phyloP scores from a whole-genome alignment of 2,797 vertebrate genomes.

The Tiaroga cobitis region DNA sequence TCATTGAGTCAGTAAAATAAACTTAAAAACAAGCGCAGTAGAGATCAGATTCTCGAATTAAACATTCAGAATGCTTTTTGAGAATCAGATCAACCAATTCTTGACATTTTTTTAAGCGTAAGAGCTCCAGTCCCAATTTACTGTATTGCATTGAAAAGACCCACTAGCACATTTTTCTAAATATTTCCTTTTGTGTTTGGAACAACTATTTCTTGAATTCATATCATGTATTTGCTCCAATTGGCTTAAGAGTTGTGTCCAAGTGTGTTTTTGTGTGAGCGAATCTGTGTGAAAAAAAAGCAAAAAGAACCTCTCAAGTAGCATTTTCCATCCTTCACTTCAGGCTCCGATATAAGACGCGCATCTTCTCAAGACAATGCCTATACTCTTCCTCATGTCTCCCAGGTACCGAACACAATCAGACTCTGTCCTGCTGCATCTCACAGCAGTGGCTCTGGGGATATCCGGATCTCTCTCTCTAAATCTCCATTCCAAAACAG shows the following conservation, averaged over 20 bases:
- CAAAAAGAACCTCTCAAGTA: not conserved
- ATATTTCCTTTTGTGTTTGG: not conserved
- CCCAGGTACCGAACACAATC: slow-evolving; percentile 19
- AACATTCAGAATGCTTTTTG: not conserved
- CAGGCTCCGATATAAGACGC: not conserved
- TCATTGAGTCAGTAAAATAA: not conserved
- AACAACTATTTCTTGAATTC: not conserved
- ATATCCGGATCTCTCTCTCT: not conserved
- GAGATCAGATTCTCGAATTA: not conserved
- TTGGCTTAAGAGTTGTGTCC: not conserved
- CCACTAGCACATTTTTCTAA: not conserved
- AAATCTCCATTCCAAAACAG: not conserved
- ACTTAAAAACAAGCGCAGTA: not conserved
- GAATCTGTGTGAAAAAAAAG: not conserved
- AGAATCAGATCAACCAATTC: not conserved
- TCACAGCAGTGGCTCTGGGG: not conserved
- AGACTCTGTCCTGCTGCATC: not conserved
- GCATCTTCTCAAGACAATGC: not conserved
- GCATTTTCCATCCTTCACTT: slow-evolving; percentile 12
- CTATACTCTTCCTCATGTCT: not conserved
- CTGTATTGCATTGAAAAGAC: not conserved
- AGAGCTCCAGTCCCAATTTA: not conserved
- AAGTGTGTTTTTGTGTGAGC: not conserved
- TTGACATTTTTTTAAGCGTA: not conserved
- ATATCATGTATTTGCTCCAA: not conserved